Evolutionary conservation across 1,140 invertebrate species (phyloP).

Genomic region (Drosophila melanica): DNA sequence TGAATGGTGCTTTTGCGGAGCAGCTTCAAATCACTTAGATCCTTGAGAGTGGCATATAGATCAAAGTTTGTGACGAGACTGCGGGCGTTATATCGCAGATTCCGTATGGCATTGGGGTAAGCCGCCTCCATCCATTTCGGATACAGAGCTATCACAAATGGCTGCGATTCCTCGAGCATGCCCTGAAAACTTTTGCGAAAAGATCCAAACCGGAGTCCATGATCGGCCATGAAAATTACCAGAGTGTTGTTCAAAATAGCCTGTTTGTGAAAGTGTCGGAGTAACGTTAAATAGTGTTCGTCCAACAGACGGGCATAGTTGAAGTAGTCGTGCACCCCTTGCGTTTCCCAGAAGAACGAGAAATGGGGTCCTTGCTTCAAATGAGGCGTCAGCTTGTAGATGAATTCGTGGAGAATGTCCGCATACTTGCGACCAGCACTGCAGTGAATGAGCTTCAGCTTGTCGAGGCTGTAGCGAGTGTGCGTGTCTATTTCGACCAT

Average conservation of each 20-base stretch:
- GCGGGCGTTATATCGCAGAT: constrained; percentile 88
- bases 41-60: constrained; percentile 87
- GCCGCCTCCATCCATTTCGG: constrained; percentile 89
- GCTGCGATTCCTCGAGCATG: constrained; percentile 92
- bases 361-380: constrained; percentile 25
- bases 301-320: constrained; percentile 37
- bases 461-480: constrained; percentile 49
- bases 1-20: constrained; percentile 63
- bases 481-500: constrained; percentile 44
- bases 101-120: constrained; percentile 87
- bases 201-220: constrained; percentile 93
- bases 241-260: constrained; percentile 87
- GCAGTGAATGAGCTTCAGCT: constrained; percentile 32
- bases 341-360: constrained; percentile 59
- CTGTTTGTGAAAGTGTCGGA: constrained; percentile 2
- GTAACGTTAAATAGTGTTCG: constrained; percentile 22
- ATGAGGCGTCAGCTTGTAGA: constrained; percentile 39
- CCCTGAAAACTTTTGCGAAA: constrained; percentile 88
- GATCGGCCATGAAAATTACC: constrained; percentile 94
- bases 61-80: constrained; percentile 92
- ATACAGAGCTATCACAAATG: constrained; percentile 90
- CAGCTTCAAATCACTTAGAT: constrained; percentile 85
- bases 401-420: constrained; percentile 41
- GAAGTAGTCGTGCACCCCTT: constrained; percentile 58
- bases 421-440: constrained; percentile 35